Percentiles rank a stretch among this genome's conserved stretches.
phyloP scores from a whole-genome alignment of 2,113 vertebrate genomes.

The Sapajus apella region DNA sequence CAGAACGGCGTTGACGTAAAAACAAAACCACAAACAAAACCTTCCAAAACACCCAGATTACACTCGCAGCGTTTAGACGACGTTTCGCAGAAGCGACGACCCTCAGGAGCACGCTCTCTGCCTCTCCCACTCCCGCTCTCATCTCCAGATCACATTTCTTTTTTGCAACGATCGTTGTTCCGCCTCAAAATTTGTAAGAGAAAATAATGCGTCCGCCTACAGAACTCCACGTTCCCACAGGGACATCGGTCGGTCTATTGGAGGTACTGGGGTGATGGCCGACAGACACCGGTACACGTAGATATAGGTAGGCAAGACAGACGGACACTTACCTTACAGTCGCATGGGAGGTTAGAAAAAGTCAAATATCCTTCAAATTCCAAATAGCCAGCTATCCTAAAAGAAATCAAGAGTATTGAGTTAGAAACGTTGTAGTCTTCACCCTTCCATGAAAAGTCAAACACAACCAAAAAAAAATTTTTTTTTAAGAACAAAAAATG shows the following conservation, averaged over 20 bases:
- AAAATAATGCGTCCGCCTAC: neutral
- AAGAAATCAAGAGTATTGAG: conserved; percentile 84
- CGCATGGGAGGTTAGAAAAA: conserved; percentile 66
- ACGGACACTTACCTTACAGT: conserved; percentile 83
- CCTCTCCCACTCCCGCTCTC: neutral
- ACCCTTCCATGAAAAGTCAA: conserved; percentile 73
- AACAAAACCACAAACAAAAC: conserved; percentile 29
- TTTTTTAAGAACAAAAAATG: conserved; percentile 20
- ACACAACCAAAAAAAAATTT: conserved; percentile 29
- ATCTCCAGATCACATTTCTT: neutral
- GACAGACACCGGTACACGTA: conserved; percentile 3
- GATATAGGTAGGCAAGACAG: neutral
- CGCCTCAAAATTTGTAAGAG: neutral
- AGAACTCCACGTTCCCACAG: neutral
- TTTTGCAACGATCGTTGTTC: neutral
- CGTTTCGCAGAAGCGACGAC: neutral
- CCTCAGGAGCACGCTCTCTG: neutral
- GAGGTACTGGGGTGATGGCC: neutral
- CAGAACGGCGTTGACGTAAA: conserved; percentile 21
- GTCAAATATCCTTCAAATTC: conserved; percentile 78
- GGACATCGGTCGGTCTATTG: neutral
- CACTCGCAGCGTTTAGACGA: conserved; percentile 19
- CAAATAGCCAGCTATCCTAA: conserved; percentile 78
- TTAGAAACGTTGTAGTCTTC: conserved; percentile 82
- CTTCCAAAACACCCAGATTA: neutral